phyloP scores from a whole-genome alignment of 2,888 invertebrate species.

The Protodeltote pygarga region DNA sequence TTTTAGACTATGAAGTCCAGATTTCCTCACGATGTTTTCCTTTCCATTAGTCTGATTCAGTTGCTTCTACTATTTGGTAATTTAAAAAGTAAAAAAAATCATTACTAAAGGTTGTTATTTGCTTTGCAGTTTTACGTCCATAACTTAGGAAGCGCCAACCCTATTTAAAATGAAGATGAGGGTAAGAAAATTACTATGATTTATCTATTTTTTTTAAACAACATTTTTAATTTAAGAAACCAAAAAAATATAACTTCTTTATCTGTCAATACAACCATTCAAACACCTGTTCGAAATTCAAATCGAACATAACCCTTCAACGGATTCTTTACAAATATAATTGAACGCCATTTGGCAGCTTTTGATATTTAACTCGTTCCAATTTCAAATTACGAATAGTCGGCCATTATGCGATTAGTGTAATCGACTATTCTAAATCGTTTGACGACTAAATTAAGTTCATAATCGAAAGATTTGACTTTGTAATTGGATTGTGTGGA shows the following conservation, averaged over 20 bases:
- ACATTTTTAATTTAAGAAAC: conserved; percentile 47
- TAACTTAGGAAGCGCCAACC: too few relatives aligned
- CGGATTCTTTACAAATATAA: conserved; percentile 44
- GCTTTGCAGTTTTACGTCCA: too few relatives aligned
- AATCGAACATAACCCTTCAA: conserved; percentile 42
- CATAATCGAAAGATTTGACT: conserved; percentile 39
- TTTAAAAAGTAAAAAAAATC: too few relatives aligned
- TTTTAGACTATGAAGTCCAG: too few relatives aligned
- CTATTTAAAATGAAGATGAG: too few relatives aligned
- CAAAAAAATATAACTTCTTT: conserved; percentile 4
- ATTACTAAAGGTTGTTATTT: too few relatives aligned
- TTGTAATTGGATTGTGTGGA: conserved; percentile 31
- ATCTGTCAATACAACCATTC: conserved; percentile 45
- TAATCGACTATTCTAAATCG: conserved; percentile 45
- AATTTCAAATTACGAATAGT: conserved; percentile 64
- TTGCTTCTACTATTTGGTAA: too few relatives aligned
- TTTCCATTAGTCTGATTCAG: too few relatives aligned
- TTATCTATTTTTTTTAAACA: too few relatives aligned
- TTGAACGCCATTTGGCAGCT: conserved; percentile 46
- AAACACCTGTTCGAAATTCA: conserved; percentile 48
- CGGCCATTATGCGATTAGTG: conserved; percentile 48
- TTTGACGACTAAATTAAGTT: conserved; percentile 47
- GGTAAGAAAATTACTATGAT: too few relatives aligned
- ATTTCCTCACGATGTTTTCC: too few relatives aligned
- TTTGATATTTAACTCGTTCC: conserved; percentile 52